Conservation (phyloP, 2,797 vertebrate species). For the Hippopotamyrus pictus region DNA sequence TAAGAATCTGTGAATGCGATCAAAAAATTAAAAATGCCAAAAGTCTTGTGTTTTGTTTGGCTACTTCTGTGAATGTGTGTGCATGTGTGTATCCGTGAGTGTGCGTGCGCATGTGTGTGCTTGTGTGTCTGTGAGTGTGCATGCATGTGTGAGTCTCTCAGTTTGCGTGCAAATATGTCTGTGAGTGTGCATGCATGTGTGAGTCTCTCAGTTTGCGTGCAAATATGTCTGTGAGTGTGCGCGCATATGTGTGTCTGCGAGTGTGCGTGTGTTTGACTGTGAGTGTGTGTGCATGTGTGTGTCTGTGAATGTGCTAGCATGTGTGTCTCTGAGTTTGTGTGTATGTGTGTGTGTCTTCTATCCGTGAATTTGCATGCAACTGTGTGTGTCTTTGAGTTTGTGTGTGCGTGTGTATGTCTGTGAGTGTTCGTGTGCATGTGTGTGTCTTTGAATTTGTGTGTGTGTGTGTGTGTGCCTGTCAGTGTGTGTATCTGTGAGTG, state of each 20-base stretch:
- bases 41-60: neutral
- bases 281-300: constrained; percentile 45
- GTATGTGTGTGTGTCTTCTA: neutral
- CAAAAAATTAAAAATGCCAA: neutral
- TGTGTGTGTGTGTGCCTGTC: no score
- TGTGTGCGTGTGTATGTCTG: neutral
- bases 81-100: neutral
- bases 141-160: constrained; percentile 32
- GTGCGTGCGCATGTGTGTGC: no score
- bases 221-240: constrained; percentile 25
- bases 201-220: neutral
- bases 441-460: no score
- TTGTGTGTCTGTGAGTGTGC: constrained; percentile 16
- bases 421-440: no score
- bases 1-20: neutral
- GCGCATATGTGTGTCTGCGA: constrained; percentile 33
- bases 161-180: neutral
- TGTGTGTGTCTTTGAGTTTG: no score
- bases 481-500: no score
- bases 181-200: neutral
- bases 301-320: neutral
- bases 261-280: neutral
- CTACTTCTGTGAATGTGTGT: neutral
- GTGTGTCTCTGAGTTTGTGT: neutral
- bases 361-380: no score